Evolutionary conservation across 2,888 invertebrate genomes (phyloP).

Genomic region (Polia nebulosa): DNA sequence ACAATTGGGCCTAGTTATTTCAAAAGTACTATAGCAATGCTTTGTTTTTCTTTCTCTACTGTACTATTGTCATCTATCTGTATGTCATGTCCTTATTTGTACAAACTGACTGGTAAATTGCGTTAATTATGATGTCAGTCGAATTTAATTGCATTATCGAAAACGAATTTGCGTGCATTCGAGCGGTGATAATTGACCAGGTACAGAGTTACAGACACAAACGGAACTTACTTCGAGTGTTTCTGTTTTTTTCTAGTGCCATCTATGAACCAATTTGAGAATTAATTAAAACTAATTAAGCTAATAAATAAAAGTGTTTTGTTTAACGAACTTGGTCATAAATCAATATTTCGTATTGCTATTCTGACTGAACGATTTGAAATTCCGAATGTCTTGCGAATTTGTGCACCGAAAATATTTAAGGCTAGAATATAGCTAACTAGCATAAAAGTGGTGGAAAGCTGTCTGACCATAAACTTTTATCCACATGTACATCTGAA

Average conservation of each 20-base stretch:
- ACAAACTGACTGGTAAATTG: conserved; percentile 41
- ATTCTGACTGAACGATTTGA: conserved; percentile 6
- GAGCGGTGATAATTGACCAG: conserved; percentile 61
- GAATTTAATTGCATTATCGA: conserved; percentile 65
- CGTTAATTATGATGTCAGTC: conserved; percentile 55
- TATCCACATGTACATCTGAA: neutral
- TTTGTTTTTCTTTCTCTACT: conserved; percentile 17
- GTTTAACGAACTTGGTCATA: conserved; percentile 22
- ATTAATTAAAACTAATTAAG: conserved; percentile 46
- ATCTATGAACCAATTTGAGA: conserved; percentile 53
- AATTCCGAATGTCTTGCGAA: conserved; percentile 5
- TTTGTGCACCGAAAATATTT: neutral
- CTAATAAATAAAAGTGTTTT: conserved; percentile 29
- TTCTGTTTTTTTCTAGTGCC: conserved; percentile 41
- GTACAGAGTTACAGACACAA: conserved; percentile 43
- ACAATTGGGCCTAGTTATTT: conserved; percentile 18
- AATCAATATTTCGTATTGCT: conserved; percentile 31
- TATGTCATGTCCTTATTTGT: neutral
- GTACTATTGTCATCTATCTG: neutral
- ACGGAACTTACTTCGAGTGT: conserved; percentile 39
- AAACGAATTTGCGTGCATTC: conserved; percentile 64
- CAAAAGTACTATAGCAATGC: neutral
- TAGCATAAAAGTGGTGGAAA: neutral
- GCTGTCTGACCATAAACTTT: neutral
- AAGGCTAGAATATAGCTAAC: neutral